These are phyloP conservation scores for Hylaeus volcanicus DNA, from an alignment of 1,140 invertebrate species.

Conservation along the genomic window DNA sequence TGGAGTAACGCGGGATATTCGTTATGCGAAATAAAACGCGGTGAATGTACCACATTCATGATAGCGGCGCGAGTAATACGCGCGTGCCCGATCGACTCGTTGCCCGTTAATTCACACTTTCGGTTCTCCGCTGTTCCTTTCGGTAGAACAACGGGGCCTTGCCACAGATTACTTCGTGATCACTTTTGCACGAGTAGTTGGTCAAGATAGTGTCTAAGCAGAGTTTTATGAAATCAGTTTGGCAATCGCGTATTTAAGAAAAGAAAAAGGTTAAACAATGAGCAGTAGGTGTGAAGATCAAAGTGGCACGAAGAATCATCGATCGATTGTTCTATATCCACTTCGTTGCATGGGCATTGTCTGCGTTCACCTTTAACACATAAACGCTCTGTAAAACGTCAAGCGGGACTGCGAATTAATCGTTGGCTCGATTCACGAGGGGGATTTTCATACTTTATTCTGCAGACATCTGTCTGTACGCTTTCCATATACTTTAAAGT, in stretches of 20 bases:
- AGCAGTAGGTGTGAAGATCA: slow-evolving; percentile 28
- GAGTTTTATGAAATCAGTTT: neutral
- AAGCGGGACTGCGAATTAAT: neutral
- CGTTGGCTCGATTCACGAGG: neutral
- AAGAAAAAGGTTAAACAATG: neutral
- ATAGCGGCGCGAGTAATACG: slow-evolving; percentile 38
- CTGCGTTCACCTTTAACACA: slow-evolving; percentile 16
- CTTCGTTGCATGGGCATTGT: slow-evolving; percentile 9
- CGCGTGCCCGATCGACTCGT: neutral
- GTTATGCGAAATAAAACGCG: slow-evolving; percentile 68
- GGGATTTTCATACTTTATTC: no score
- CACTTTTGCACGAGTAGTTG: no score
- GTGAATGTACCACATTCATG: slow-evolving; percentile 55
- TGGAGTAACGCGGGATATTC: slow-evolving; percentile 56
- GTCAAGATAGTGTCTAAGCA: neutral
- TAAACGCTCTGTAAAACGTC: neutral
- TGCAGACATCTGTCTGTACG: no score
- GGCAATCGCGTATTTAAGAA: neutral
- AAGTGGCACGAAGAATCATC: slow-evolving; percentile 14
- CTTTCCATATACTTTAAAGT: no score
- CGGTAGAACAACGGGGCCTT: no score
- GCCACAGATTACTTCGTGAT: no score
- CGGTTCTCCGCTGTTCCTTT: slow-evolving; percentile 28
- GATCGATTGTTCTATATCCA: slow-evolving; percentile 23
- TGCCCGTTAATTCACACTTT: slow-evolving; percentile 49